phyloP scores from a whole-genome alignment of 2,888 invertebrate species.

The Thymelicus sylvestris region DNA sequence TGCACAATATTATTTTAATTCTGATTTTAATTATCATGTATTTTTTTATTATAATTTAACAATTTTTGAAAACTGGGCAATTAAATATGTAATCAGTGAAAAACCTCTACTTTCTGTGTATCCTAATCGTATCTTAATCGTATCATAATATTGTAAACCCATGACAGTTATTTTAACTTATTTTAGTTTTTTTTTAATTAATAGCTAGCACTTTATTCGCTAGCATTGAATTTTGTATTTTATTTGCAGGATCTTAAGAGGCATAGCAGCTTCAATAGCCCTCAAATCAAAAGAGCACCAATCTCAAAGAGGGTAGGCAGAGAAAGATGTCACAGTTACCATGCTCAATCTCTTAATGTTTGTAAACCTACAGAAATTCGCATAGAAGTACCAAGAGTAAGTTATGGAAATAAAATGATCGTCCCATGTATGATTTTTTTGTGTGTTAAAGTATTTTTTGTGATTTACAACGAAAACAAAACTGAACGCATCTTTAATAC shows the following conservation, averaged over 20 bases:
- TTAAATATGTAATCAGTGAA: too few relatives aligned
- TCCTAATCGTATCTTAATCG: too few relatives aligned
- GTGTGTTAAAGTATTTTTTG: neutral
- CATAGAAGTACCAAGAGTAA: conserved; percentile 60
- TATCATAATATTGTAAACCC: too few relatives aligned
- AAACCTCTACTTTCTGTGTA: too few relatives aligned
- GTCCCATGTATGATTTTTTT: too few relatives aligned
- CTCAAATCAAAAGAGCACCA: conserved; percentile 58
- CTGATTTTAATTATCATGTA: too few relatives aligned
- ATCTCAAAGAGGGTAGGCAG: conserved; percentile 64
- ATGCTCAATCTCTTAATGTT: conserved; percentile 56
- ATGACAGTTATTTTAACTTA: too few relatives aligned
- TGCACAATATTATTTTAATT: too few relatives aligned
- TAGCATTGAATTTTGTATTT: neutral
- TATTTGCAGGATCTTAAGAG: conserved; percentile 65
- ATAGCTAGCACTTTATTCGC: too few relatives aligned
- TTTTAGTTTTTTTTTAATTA: too few relatives aligned
- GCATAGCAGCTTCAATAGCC: conserved; percentile 70
- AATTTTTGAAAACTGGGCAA: too few relatives aligned
- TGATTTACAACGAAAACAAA: neutral
- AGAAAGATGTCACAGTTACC: conserved; percentile 73
- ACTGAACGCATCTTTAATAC: conserved; percentile 49
- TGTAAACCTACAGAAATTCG: conserved; percentile 45
- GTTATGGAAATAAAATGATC: conserved; percentile 25
- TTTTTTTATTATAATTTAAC: too few relatives aligned